Percentiles rank a stretch among this genome's conserved stretches.
These are phyloP conservation scores for Rhea americana DNA, from an alignment of 2,113 vertebrate genomes.

Conservation along the genomic window DNA sequence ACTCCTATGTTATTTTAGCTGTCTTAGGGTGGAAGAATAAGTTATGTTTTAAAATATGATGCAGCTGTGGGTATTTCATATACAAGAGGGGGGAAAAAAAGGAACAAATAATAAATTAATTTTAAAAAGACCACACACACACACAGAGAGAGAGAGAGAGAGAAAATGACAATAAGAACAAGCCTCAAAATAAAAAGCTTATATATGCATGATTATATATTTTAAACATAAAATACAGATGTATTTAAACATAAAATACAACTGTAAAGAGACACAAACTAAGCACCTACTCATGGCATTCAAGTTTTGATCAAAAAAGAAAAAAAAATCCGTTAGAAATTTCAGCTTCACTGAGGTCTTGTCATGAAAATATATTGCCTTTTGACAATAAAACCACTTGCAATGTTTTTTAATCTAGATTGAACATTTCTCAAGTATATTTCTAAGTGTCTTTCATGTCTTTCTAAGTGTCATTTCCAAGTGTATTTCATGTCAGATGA, in stretches of 20 bases:
- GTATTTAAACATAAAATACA: background rate
- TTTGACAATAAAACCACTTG: background rate
- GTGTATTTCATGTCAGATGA: background rate
- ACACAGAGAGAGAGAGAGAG: no score
- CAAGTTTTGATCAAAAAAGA: background rate
- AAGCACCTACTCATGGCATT: background rate
- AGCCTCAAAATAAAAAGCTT: background rate
- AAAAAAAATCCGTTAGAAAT: background rate
- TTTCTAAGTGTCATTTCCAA: background rate
- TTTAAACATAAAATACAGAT: background rate
- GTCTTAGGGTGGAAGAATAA: background rate
- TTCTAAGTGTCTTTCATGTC: background rate
- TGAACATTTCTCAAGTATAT: background rate
- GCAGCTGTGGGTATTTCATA: background rate
- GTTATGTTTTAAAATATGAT: background rate
- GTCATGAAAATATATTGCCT: background rate
- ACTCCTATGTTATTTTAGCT: background rate
- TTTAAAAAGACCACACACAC: no score
- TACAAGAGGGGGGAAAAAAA: background rate
- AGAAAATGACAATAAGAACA: background rate
- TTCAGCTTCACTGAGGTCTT: background rate
- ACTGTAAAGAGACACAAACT: background rate
- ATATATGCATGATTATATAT: background rate
- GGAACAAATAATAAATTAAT: no score
- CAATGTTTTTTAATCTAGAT: background rate